Evolutionary conservation across 2,797 vertebrate species (phyloP).

Genomic region (Esox masquinongy): DNA sequence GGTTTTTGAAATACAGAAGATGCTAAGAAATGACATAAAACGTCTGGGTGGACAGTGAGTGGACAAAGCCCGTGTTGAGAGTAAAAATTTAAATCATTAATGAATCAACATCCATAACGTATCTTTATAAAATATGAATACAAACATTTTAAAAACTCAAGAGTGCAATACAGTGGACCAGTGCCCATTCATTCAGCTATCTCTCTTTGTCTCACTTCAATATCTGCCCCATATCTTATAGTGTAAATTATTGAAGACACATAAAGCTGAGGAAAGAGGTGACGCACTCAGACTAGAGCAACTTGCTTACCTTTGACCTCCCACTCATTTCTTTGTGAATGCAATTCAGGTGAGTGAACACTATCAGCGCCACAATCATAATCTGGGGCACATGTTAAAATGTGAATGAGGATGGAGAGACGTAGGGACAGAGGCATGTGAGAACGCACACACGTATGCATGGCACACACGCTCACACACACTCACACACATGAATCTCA

Average conservation of each 20-base stretch:
- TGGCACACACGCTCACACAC: not conserved
- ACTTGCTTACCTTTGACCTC: not conserved
- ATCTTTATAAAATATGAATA: slow-evolving; percentile 27
- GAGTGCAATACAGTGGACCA: slow-evolving; percentile 10
- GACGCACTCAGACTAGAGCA: slow-evolving; percentile 25
- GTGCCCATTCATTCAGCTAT: not conserved
- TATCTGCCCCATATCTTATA: slow-evolving; percentile 19
- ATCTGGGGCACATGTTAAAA: not conserved
- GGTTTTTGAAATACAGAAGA: not conserved
- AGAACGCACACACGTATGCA: not conserved
- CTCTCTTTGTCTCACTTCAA: slow-evolving; percentile 15
- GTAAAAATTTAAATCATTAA: slow-evolving; percentile 51
- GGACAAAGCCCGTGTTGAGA: not conserved
- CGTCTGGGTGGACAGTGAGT: not conserved
- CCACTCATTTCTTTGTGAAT: slow-evolving; percentile 1
- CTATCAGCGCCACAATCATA: not conserved
- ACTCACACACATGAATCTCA: not conserved
- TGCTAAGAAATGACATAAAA: not conserved
- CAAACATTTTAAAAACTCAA: slow-evolving; percentile 12
- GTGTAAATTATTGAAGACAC: slow-evolving; percentile 46
- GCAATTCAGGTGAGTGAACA: slow-evolving; percentile 18
- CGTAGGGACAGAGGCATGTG: not conserved
- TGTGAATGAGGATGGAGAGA: not conserved
- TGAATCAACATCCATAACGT: slow-evolving; percentile 15
- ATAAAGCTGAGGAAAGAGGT: not conserved